Evolutionary conservation across 2,888 invertebrate genomes (phyloP).

Genomic region (Hylaea fasciaria): DNA sequence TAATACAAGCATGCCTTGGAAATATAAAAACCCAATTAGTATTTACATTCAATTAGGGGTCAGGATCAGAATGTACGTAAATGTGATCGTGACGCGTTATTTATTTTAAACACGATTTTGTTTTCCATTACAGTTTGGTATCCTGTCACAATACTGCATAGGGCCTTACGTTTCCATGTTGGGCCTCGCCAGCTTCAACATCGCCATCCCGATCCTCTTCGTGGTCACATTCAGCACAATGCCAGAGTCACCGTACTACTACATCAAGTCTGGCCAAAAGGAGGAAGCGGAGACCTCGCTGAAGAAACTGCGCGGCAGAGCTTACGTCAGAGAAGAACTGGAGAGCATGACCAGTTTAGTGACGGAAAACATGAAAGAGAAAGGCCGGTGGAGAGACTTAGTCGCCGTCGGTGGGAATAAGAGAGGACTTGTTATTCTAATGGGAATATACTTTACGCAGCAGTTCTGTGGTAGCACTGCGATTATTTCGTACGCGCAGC

Average conservation of each 20-base stretch:
- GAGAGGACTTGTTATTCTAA: slow-evolving; percentile 84
- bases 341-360: slow-evolving; percentile 82
- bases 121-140: slow-evolving; percentile 79
- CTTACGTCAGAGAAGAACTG: slow-evolving; percentile 83
- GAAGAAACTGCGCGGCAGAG: slow-evolving; percentile 82
- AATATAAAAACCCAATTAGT: background rate
- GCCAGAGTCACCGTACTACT: slow-evolving; percentile 88
- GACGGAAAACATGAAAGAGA: slow-evolving; percentile 81
- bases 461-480: slow-evolving; percentile 87
- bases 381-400: slow-evolving; percentile 78
- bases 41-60: no score
- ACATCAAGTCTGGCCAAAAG: slow-evolving; percentile 76
- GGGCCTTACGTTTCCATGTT: slow-evolving; percentile 85
- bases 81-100: no score
- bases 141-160: slow-evolving; percentile 85
- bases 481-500: slow-evolving; percentile 84
- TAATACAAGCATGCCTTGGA: background rate
- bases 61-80: no score
- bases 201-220: slow-evolving; percentile 83
- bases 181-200: slow-evolving; percentile 82
- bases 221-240: slow-evolving; percentile 84
- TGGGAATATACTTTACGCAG: slow-evolving; percentile 85
- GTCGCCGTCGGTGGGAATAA: slow-evolving; percentile 77
- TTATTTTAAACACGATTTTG: slow-evolving; percentile 4
- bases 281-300: slow-evolving; percentile 84